Evolutionary conservation across 64 coral and sea anemone species (phyloP).

Genomic region (Anthopleura sola): DNA sequence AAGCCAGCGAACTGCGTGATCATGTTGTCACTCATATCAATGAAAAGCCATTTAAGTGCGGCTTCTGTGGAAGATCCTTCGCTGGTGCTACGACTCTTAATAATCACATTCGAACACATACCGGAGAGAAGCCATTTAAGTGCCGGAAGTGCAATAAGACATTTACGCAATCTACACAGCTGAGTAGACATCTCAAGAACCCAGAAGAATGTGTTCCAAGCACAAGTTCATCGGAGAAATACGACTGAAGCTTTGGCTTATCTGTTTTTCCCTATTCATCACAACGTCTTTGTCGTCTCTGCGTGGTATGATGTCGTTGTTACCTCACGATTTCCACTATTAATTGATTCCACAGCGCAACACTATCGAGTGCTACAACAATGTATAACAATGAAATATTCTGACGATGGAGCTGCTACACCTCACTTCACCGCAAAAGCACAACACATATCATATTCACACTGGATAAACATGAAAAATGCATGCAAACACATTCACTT

Average conservation of each 20-base stretch:
- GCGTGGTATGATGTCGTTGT: no score
- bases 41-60: constrained; percentile 86
- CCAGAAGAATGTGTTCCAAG: constrained; percentile 53
- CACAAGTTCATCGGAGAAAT: neutral
- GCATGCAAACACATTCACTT: no score
- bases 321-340: no score
- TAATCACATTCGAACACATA: constrained; percentile 83
- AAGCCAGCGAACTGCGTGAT: constrained; percentile 57
- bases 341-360: no score
- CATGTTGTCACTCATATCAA: constrained; percentile 80
- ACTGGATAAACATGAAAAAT: no score
- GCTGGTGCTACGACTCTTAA: constrained; percentile 79
- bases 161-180: constrained; percentile 76
- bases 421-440: no score
- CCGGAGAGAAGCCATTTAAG: constrained; percentile 81
- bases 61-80: constrained; percentile 77
- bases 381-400: no score
- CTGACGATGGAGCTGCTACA: no score
- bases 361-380: no score
- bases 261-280: neutral
- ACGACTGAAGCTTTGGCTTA: neutral
- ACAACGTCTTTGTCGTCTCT: no score
- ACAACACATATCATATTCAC: no score
- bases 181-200: constrained; percentile 65
- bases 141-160: constrained; percentile 63